Base-by-base conservation (phyloP, 2,797 vertebrate species). In the Ptychobarbus kaznakovi region DNA sequence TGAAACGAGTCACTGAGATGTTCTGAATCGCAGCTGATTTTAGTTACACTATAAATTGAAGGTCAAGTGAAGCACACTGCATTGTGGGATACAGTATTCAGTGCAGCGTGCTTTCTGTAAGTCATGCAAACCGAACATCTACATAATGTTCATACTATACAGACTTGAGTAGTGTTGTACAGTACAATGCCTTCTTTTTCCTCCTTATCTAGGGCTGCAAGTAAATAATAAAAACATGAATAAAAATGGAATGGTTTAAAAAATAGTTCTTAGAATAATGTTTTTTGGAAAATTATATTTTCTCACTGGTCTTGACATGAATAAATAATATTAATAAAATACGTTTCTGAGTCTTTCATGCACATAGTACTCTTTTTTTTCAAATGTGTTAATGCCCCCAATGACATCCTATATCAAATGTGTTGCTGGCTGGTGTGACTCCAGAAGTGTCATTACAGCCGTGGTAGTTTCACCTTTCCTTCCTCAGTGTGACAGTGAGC, bases 381-480 rank as follows among this genome's bases (percentile, higher is more conserved):
- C 3, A n/a, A 58, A 58, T 16, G n/a, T 49, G 25, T 74, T 51
- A 11, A 51, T 32, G 46, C 72, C 4, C 72, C 15, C 3, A 51
- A 20, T 35, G 18, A 75, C 15, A 38, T 25, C 40, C 22, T 3
- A 46, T 46, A 46, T 73, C 42, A 25, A 73, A 73, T 16, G 70
- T 46, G 42, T 73, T 46, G 12, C 32, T 32, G 20, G 46, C 72
- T 3, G n/a, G 15, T 74, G 72, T 32, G 44, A 49, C 72, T 74
- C 42, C 22, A n/a, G 40, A 42, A 72, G 69, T 72, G 42, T 46
- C 46, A 75, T 51, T 35, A 53, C 46, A 53, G 73, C 28, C 72
- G 3, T 49, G 72, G 25, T 51, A 32, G 72, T 35, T 75, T 75
- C 46, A 75, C 44, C 73, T 42, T 73, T 73, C 13, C 70, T 8